A percentile compares a stretch with the other conserved stretches of the same genome.
phyloP scores from a whole-genome alignment of 2,113 vertebrate species.

The Elanus axillaris region DNA sequence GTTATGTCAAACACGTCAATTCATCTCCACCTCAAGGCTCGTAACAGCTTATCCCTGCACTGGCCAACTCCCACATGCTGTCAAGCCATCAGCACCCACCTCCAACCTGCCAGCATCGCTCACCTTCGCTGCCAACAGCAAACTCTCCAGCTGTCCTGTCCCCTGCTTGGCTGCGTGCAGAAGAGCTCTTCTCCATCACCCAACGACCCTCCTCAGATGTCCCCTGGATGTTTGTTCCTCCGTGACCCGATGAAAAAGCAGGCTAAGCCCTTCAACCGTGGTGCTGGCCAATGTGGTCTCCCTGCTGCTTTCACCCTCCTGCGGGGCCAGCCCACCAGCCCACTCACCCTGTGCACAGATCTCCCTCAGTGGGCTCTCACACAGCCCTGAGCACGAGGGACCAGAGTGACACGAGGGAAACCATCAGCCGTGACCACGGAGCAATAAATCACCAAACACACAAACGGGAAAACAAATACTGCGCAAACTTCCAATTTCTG shows the following conservation, averaged over 20 bases:
- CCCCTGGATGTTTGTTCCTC: neutral
- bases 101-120: neutral
- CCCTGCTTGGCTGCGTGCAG: neutral
- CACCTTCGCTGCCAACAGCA: neutral
- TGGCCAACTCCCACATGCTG: neutral
- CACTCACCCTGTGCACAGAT: neutral
- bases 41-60: neutral
- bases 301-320: neutral
- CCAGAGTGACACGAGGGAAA: accelerated
- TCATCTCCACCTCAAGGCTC: neutral
- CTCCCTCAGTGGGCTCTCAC: neutral
- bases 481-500: accelerated
- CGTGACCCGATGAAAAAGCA: neutral
- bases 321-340: neutral
- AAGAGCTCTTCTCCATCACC: neutral
- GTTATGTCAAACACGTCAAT: accelerated
- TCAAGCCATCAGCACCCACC: neutral
- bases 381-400: accelerated
- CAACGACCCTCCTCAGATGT: neutral
- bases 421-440: neutral
- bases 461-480: neutral
- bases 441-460: neutral
- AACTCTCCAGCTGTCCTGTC: neutral
- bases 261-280: accelerated
- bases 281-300: neutral